Conservation (phyloP, 2,888 invertebrate genomes). For the Deilephila porcellus region DNA sequence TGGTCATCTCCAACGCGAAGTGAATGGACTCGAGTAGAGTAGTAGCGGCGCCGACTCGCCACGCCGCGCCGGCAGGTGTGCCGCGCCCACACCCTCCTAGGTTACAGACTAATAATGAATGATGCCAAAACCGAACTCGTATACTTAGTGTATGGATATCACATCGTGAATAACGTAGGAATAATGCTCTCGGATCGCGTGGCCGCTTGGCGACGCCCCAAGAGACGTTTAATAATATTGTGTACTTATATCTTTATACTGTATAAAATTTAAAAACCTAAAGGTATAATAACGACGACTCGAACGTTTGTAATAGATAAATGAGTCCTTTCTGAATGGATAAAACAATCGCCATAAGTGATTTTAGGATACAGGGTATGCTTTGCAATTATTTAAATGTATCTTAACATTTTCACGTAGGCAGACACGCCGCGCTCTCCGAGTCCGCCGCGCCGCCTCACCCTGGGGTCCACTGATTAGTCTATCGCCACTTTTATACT, state of each 20-base stretch:
- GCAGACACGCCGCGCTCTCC: constrained; percentile 71
- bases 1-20: constrained; percentile 7
- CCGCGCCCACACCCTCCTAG: constrained; percentile 52
- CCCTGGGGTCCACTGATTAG: constrained; percentile 77
- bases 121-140: constrained; percentile 82
- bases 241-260: constrained; percentile 79
- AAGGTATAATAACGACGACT: constrained; percentile 76
- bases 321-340: constrained; percentile 81
- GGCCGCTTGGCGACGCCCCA: constrained; percentile 41
- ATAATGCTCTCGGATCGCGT: constrained; percentile 61
- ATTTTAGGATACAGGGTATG: constrained; percentile 97
- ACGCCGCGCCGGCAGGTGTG: constrained; percentile 37
- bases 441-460: constrained; percentile 64
- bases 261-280: constrained; percentile 72
- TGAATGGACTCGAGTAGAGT: neutral
- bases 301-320: constrained; percentile 77
- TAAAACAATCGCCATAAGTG: constrained; percentile 87
- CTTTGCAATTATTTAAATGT: constrained; percentile 95
- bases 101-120: constrained; percentile 67
- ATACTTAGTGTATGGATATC: constrained; percentile 80
- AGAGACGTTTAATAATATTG: constrained; percentile 68
- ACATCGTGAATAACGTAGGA: constrained; percentile 76
- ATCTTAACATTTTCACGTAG: constrained; percentile 84
- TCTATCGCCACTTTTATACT: constrained; percentile 82
- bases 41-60: constrained; percentile 39